Percentiles rank a stretch among this genome's conserved stretches.
phyloP scores from a whole-genome alignment of 1,140 invertebrate genomes.

The Coelopa frigida region DNA sequence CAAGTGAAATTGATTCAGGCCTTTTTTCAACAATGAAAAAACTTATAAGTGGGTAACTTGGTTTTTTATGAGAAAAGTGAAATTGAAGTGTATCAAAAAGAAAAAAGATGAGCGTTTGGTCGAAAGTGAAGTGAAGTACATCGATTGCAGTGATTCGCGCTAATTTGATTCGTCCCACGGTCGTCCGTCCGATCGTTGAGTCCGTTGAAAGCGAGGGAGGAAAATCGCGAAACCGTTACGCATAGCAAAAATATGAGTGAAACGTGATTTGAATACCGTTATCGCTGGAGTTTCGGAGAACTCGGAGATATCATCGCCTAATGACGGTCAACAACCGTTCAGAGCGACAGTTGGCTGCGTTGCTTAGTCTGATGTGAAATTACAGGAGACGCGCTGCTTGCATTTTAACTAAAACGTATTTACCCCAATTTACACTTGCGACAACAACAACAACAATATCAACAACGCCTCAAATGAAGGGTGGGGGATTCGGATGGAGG shows the following conservation, averaged over 20 bases:
- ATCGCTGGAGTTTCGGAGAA: too few species aligned
- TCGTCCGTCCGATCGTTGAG: background rate
- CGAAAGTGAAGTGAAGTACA: background rate
- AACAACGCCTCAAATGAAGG: too few species aligned
- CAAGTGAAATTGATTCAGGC: too few species aligned
- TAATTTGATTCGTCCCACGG: background rate
- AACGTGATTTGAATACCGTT: background rate
- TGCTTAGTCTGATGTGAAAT: background rate
- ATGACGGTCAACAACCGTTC: constrained; percentile 7
- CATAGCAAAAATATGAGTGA: background rate
- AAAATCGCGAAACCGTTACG: background rate
- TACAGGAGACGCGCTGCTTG: constrained; percentile 1
- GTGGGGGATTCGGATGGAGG: too few species aligned
- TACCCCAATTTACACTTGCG: background rate
- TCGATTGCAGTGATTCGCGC: background rate
- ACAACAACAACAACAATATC: background rate
- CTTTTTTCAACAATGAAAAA: too few species aligned
- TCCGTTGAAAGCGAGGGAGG: background rate
- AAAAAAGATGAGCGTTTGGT: too few species aligned
- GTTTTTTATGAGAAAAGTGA: too few species aligned
- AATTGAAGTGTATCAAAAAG: too few species aligned
- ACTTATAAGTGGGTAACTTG: too few species aligned
- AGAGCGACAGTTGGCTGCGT: constrained; percentile 1
- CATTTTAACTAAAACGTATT: constrained; percentile 5
- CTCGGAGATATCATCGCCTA: background rate